These are phyloP conservation scores for Cryptocheilus praepositus DNA, from an alignment of 2,888 invertebrate genomes.

Conservation along the genomic window DNA sequence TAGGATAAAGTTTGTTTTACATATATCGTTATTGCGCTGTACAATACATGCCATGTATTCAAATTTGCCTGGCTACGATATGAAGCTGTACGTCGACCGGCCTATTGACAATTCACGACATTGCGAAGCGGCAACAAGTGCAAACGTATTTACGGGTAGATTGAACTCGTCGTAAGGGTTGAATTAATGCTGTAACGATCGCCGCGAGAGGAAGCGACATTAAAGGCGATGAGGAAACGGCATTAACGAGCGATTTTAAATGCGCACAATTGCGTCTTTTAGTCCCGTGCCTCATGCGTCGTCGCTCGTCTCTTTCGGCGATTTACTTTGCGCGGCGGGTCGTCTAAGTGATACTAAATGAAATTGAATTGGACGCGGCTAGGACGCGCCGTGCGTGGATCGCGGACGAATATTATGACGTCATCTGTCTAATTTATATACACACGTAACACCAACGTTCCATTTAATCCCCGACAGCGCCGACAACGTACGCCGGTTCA, in stretches of 20 bases:
- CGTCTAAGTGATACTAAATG: slow-evolving; percentile 41
- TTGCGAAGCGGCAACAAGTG: too few species aligned
- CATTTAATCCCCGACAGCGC: not conserved
- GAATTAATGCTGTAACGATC: too few species aligned
- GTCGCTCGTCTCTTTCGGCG: slow-evolving; percentile 30
- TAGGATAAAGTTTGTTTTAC: too few species aligned
- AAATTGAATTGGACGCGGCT: slow-evolving; percentile 34
- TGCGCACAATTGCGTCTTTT: slow-evolving; percentile 31
- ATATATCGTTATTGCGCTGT: too few species aligned
- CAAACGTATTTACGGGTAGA: too few species aligned
- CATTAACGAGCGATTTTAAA: slow-evolving; percentile 20
- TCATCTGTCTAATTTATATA: slow-evolving; percentile 7
- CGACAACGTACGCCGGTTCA: not conserved
- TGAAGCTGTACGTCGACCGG: too few species aligned
- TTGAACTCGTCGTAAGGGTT: too few species aligned
- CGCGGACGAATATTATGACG: slow-evolving; percentile 11
- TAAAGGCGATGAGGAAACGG: slow-evolving; percentile 10
- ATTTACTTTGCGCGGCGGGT: slow-evolving; percentile 28
- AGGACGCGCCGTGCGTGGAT: slow-evolving; percentile 12
- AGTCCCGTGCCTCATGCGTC: slow-evolving; percentile 19
- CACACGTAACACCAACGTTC: not conserved
- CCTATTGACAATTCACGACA: too few species aligned
- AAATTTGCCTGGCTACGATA: too few species aligned
- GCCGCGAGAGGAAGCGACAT: too few species aligned
- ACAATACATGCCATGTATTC: too few species aligned